These are phyloP conservation scores for Rynchops niger DNA, from an alignment of 2,113 vertebrate genomes.

Conservation along the genomic window DNA sequence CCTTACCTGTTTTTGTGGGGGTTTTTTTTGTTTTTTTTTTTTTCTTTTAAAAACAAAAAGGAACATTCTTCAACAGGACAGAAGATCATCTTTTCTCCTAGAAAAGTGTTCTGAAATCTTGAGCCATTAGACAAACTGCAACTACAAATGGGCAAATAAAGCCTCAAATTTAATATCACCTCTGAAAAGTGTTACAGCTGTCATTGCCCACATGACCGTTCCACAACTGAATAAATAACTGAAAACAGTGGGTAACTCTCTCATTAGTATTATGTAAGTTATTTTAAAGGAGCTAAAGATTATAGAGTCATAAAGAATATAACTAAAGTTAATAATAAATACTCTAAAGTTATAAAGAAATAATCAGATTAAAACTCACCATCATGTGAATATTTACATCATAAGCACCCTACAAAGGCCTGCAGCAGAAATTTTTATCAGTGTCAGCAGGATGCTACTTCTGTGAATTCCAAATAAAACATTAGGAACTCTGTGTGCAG, in stretches of 20 bases:
- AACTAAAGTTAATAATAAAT: no score
- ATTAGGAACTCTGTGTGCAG: background rate
- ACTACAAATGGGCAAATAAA: background rate
- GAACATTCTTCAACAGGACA: background rate
- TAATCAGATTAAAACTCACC: background rate
- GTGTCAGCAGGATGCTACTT: background rate
- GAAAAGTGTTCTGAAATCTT: background rate
- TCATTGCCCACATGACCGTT: background rate
- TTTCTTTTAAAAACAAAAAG: background rate
- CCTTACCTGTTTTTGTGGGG: background rate
- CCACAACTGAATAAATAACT: background rate
- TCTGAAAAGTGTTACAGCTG: background rate
- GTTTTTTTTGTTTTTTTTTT: no score
- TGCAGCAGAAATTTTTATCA: background rate
- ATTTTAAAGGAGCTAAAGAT: background rate
- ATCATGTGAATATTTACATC: background rate
- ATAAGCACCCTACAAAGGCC: background rate
- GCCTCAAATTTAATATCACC: background rate
- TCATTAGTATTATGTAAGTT: background rate
- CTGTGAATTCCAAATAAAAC: background rate
- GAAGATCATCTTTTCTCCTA: background rate
- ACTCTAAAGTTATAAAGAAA: background rate
- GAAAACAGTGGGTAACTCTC: background rate
- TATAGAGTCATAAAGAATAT: no score
- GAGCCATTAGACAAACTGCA: background rate